Conservation (phyloP, 2,888 invertebrate species). For the Unio delphinus region DNA sequence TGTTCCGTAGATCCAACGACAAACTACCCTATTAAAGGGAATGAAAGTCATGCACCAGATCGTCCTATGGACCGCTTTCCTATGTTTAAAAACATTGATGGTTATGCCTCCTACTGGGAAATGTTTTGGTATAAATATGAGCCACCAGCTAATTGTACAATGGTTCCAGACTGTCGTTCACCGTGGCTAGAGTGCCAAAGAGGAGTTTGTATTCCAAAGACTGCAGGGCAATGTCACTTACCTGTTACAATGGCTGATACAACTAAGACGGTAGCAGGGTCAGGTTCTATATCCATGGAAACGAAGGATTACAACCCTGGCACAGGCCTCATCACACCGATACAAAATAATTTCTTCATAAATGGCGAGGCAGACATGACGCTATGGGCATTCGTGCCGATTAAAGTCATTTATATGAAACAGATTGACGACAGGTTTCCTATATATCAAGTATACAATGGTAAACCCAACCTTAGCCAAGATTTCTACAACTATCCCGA, state of each 20-base stretch:
- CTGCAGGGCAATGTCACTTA: no score
- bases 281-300: no score
- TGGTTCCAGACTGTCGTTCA: not conserved
- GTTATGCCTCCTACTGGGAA: conserved; percentile 26
- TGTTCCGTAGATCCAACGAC: conserved; percentile 33
- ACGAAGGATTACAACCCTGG: no score
- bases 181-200: no score
- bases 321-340: conserved; percentile 1
- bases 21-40: conserved; percentile 21
- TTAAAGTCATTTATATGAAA: conserved; percentile 38
- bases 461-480: no score
- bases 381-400: conserved; percentile 50
- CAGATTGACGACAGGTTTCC: not conserved
- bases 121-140: conserved; percentile 29
- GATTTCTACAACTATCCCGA: no score
- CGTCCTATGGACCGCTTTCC: conserved; percentile 29
- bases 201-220: no score
- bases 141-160: conserved; percentile 27
- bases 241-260: no score
- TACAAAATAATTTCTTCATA: conserved; percentile 46
- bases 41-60: conserved; percentile 19
- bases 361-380: conserved; percentile 41
- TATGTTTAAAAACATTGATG: conserved; percentile 29
- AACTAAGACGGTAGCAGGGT: no score
- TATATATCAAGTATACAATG: not conserved